Conservation (phyloP, 2,888 invertebrate genomes). For the Cheilosia vulpina region DNA sequence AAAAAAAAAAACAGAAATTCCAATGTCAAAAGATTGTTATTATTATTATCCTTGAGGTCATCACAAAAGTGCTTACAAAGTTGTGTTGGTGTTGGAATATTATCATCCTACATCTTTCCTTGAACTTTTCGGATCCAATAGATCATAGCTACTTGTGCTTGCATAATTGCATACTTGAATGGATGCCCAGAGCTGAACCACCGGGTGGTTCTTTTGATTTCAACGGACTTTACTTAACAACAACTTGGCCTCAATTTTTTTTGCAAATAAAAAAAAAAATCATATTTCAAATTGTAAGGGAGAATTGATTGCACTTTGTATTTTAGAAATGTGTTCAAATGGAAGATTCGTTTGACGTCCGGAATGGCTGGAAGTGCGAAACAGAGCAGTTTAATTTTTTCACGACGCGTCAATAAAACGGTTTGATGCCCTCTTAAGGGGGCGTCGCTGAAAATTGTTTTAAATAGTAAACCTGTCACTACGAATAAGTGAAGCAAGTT, state of each 20-base stretch:
- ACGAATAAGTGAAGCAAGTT: no score
- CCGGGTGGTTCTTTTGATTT: conserved; percentile 15
- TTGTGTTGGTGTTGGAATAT: background rate
- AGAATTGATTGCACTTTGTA: no score
- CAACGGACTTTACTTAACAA: conserved; percentile 24
- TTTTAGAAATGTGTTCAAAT: no score
- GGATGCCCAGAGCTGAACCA: conserved; percentile 32
- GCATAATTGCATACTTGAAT: conserved; percentile 47
- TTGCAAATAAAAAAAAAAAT: background rate
- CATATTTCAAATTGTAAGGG: no score
- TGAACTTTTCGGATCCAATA: conserved; percentile 47
- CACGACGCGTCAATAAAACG: no score
- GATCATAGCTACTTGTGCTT: background rate
- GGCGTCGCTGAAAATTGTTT: no score
- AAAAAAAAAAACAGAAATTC: conserved; percentile 31
- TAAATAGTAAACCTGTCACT: no score
- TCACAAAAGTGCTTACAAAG: conserved; percentile 20
- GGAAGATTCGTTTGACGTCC: no score
- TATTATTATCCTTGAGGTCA: conserved; percentile 52
- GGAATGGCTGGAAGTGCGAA: no score
- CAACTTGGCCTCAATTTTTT: conserved; percentile 26
- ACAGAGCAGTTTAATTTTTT: no score
- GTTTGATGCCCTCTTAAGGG: no score
- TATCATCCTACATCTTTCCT: background rate
- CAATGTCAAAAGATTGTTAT: conserved; percentile 64